Base-by-base conservation (phyloP, 30 jellyfish, hydroid and myxozoan species). In the Cassiopea xamachana region DNA sequence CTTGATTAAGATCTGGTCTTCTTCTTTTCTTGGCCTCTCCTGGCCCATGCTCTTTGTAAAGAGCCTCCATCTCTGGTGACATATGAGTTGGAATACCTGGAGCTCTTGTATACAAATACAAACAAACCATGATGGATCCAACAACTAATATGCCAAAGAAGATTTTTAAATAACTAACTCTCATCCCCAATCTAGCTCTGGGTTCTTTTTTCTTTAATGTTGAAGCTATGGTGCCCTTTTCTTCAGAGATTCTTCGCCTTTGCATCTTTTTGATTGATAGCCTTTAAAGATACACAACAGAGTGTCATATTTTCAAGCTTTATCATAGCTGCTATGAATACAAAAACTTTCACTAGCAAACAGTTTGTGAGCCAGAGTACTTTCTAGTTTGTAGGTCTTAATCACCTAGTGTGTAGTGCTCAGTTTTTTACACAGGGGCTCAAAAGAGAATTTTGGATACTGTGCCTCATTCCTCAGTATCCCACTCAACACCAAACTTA, bases 11-110 rank as follows among this genome's bases (percentile, higher is more conserved):
- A 47, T 79, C 90, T 13, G 79, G 81, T 27, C 94, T 68, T 46
- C 94, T 67, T 71, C 94, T 87, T 48, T 87, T 83, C 80, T 87
- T 87, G 10, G 94, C 84, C 14, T 47, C 85, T 51, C 94, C 94
- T 2, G 87, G 81, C 6, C 94, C 94, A 78, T 87, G 90, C 77
- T 87, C 62, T 51, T 67, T 72, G 72, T 87, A 87, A 44, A 87
- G 80, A 6, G 87, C 90, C 48, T 79, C 90, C 87, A 87, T 39
- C 44, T 87, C 90, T 1, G 90, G 90, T 10, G 94, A 79, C 86
- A 87, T 61, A 46, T 79, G 86, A 69, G 79, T 77, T 1, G 90
- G 90, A 8, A 77, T 62, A 15, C 47, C 80, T 48, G 94, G 94
- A 49, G 85, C 55, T 67, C 58, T 64, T 43, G 61, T 15, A 19